Evolutionary conservation across 35 echinoderm and acorn worm species (phyloP), one percentile per base, ranked within the genome.

Genomic region (Heliocidaris erythrogramma): DNA sequence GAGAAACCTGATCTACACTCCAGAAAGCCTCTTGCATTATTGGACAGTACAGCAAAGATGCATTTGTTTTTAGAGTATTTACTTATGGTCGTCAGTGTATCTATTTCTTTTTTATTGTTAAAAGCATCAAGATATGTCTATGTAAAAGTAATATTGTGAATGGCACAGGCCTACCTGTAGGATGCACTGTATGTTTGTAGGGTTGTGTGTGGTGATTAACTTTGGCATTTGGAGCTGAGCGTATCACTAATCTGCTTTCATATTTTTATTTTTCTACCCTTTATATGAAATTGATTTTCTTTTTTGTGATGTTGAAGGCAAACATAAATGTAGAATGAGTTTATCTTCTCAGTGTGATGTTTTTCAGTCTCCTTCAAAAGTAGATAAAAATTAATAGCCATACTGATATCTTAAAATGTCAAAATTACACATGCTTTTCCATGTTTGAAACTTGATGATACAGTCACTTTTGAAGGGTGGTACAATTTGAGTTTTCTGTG

Each of bases 1-100:
- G 91, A 8, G 53, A 59, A 78, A 95, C 95, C 17, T 95, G 78
- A 89, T 89, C 87, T 32, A 24, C 31, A 48, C 31, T 89, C 87
- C 87, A 11, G 8, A 31, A 24, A 89, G 32, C 31, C 31, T 31
- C 14, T 4, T 47, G 87, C 13, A 32, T 89, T 89, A 32, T 89
- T 89, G 87, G 87, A 89, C 87, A 89, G 31, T 89, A 89, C 87
- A 89, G 24, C 87, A 78, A 78, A 78, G 65, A 78, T 78, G 65
- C 65, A 78, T 78, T 78, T 78, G 21, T 27, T 17, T n/a, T 78
- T 7, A 42, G 21, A 78, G 65, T 78, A 78, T 78, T 78, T 78
- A 78, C 65, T 8, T 78, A 27, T 21, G 27, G 65, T 78, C 27
- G 7, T 78, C 65, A 78, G 65, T 78, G 60, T 69, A 21, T 78